Evolutionary conservation across 2,113 vertebrate genomes (phyloP).

Genomic region (Psettodes erumei): DNA sequence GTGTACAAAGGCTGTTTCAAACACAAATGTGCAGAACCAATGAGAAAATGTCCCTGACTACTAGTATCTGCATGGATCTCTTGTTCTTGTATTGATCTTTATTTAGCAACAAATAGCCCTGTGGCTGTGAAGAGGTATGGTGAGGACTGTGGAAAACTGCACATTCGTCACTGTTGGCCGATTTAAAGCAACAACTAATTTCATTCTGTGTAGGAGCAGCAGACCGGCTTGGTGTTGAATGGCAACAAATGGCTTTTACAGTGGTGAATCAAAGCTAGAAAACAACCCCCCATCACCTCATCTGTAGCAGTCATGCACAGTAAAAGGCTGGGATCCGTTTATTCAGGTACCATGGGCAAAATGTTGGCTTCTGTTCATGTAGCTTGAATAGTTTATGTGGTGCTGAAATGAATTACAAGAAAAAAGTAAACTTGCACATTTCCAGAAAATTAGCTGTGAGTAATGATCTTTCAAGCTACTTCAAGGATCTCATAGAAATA

Average conservation of each 20-base stretch:
- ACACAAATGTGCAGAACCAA: conserved; percentile 53
- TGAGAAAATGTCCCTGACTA: conserved; percentile 48
- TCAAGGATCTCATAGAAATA: conserved; percentile 4
- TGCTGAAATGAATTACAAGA: conserved; percentile 22
- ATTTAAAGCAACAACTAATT: conserved; percentile 52
- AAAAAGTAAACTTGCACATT: conserved; percentile 26
- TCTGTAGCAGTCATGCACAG: conserved; percentile 20
- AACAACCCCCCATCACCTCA: conserved; percentile 32
- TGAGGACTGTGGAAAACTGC: conserved; percentile 50
- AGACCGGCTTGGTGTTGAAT: conserved; percentile 9
- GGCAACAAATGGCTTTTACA: conserved; percentile 33
- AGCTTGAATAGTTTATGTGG: conserved; percentile 1
- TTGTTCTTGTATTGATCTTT: conserved; percentile 76
- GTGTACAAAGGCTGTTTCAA: conserved; percentile 42
- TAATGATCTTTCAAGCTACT: conserved; percentile 16
- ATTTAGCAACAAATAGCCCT: conserved; percentile 68
- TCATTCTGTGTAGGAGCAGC: conserved; percentile 34
- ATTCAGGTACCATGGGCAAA: not conserved
- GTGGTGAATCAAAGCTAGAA: conserved; percentile 35
- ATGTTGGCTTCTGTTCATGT: not conserved
- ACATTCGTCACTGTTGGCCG: conserved; percentile 60
- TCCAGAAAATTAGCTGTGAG: not conserved
- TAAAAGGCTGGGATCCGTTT: conserved; percentile 8
- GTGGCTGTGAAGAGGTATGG: conserved; percentile 30
- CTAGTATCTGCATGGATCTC: conserved; percentile 65